Evolutionary conservation across 2,113 vertebrate species (phyloP).

Genomic region (Dasyprocta punctata): DNA sequence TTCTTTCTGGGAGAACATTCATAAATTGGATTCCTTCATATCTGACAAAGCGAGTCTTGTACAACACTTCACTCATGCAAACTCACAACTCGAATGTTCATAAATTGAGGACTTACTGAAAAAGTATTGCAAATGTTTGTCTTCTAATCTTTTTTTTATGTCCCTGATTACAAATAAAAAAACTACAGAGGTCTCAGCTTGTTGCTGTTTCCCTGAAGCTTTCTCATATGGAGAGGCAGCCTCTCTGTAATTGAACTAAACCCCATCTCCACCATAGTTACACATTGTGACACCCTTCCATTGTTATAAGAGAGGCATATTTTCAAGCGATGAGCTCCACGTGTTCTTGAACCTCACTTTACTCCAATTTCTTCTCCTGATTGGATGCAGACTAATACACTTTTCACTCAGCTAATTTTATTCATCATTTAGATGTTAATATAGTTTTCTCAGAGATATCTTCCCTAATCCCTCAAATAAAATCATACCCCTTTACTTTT

Average conservation of each 20-base stretch:
- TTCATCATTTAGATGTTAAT: neutral
- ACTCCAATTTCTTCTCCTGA: neutral
- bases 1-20: neutral
- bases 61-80: neutral
- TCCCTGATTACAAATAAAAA: neutral
- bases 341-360: neutral
- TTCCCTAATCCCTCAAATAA: neutral
- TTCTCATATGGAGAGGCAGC: neutral
- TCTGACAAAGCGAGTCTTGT: neutral
- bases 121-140: neutral
- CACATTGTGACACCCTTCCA: neutral
- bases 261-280: neutral
- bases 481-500: neutral
- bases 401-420: neutral
- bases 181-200: neutral
- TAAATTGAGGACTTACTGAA: neutral
- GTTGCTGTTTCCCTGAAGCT: neutral
- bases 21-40: neutral
- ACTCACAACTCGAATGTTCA: neutral
- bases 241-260: neutral
- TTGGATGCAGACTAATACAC: neutral
- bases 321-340: neutral
- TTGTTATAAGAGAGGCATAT: neutral
- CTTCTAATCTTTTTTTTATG: neutral
- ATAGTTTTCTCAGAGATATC: neutral